Evolutionary conservation across 2,888 invertebrate genomes (phyloP), one percentile per base, ranked within the genome.

Genomic region (Thymelicus sylvestris): DNA sequence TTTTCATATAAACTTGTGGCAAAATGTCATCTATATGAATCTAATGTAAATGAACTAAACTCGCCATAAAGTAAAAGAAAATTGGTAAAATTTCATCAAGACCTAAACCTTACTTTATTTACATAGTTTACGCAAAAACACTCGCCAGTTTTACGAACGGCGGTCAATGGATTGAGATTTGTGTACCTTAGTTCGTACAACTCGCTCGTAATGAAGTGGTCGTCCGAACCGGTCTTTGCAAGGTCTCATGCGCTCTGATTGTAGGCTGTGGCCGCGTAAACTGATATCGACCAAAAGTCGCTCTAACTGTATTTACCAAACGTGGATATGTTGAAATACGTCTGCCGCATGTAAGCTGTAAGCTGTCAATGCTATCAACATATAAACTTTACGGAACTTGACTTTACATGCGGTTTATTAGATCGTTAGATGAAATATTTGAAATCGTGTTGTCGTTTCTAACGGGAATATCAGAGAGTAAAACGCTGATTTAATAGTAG

Each of bases 191-290:
- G 73, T 77, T 77, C 74, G 77, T 76, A 74, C 74, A 73, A 65
- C 72, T 73, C 67, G 72, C 74, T 73, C 74, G 82, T 88, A 86
- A 89, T 88, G 84, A 88, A 88, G 86, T 87, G 82, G 79, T 82
- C 39, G 60, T 74, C 74, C 72, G 79, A 89, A 88, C 89, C 88
- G 89, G 89, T 89, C 83, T 72, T 55, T 61, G 78, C 78, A 78
- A 79, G 79, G 78, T 78, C 79, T 77, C 78, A 62, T 72, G 70
- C 69, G 71, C 72, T 73, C 73, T 71, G 76, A 71, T 72, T 71
- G 73, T 70, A 65, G 74, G 76, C 74, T 71, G 73, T 69, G 66
- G 74, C 76, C 74, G 67, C 73, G 76, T 77, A 76, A 78, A 74
- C 72, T 73, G 76, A 75, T 76, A 78, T 73, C 50, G 74, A 72